Evolutionary conservation across 2,888 invertebrate species (phyloP).

Genomic region (Campaea margaritaria): DNA sequence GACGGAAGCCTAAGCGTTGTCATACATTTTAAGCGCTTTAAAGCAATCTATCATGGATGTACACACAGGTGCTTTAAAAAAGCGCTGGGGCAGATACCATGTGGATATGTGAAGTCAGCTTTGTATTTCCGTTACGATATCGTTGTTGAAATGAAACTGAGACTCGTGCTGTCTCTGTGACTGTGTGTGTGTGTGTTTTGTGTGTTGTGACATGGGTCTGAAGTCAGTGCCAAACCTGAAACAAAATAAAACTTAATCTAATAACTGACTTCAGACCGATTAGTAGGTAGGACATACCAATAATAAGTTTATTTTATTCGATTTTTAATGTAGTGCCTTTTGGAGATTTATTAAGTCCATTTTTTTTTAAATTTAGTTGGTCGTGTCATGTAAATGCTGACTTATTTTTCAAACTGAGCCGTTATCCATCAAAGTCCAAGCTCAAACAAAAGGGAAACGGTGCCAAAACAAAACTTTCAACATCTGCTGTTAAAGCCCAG

Average conservation of each 20-base stretch:
- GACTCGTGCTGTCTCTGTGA: neutral
- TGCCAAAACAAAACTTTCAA: too few relatives aligned
- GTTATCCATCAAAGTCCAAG: constrained; percentile 33
- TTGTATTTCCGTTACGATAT: constrained; percentile 4
- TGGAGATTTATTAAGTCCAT: too few relatives aligned
- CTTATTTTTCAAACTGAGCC: constrained; percentile 19
- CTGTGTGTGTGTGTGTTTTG: too few relatives aligned
- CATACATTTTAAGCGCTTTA: constrained; percentile 39
- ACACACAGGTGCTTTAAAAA: constrained; percentile 35
- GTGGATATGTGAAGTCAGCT: neutral
- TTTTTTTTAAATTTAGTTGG: neutral
- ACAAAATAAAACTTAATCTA: too few relatives aligned
- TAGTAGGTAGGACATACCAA: too few relatives aligned
- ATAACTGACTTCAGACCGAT: too few relatives aligned
- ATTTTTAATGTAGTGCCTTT: too few relatives aligned
- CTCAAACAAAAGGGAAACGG: constrained; percentile 30
- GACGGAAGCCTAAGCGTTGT: constrained; percentile 22
- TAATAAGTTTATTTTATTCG: too few relatives aligned
- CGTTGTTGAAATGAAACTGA: neutral
- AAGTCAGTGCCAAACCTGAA: too few relatives aligned
- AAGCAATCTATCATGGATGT: constrained; percentile 38
- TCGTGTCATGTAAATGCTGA: constrained; percentile 2
- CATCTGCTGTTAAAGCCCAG: too few relatives aligned
- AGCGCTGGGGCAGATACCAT: constrained; percentile 22
- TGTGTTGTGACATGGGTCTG: too few relatives aligned